Evolutionary conservation across 2,888 invertebrate genomes (phyloP), one percentile per base, ranked within the genome.

Genomic region (Imbricaverruca yamaguchii): DNA sequence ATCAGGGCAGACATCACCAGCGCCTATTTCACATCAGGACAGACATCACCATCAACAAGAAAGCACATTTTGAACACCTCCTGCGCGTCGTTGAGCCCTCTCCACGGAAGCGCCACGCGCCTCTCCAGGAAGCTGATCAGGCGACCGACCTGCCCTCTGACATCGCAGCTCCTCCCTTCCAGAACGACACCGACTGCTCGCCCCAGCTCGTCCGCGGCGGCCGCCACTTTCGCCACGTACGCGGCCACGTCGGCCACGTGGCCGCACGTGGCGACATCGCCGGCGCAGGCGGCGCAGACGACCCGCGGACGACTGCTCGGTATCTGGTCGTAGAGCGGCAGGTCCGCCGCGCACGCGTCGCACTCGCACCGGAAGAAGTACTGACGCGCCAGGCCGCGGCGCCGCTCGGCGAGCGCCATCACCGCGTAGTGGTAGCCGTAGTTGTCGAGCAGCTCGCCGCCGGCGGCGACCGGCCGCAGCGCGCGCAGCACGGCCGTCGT

Each of bases 291-390:
- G 23, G 2, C 15, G 9, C 74, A 74, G 21, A 74, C 9, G 18
- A 55, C 55, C 9, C 53, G 53, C 11, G 74, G 74, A 18, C 10
- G 53, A 18, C 55, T 57, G 23, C 23, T 15, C 13, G 56, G 57
- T 3, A 79, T 79, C 8, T 82, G 82, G 2, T 81, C 81, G 61
- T 83, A 84, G 25, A 81, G 69, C 18, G 84, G 86, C 87, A 88
- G 89, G 81, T 87, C 85, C n/a, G 84, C 84, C 15, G 81, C 80
- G 83, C 89, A 89, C 4, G 89, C 87, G 21, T 85, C 85, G 83
- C 89, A 89, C 18, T 81, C 81, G 81, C 89, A 89, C 0, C 85
- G 78, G 83, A 89, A 89, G 83, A 87, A 86, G 84, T 89, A 89
- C 83, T 89, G 89, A 39, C 85, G 85, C 74, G 85, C 83, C 23